Conservation (phyloP, 2,113 vertebrate genomes). For the Pterocles gutturalis region DNA sequence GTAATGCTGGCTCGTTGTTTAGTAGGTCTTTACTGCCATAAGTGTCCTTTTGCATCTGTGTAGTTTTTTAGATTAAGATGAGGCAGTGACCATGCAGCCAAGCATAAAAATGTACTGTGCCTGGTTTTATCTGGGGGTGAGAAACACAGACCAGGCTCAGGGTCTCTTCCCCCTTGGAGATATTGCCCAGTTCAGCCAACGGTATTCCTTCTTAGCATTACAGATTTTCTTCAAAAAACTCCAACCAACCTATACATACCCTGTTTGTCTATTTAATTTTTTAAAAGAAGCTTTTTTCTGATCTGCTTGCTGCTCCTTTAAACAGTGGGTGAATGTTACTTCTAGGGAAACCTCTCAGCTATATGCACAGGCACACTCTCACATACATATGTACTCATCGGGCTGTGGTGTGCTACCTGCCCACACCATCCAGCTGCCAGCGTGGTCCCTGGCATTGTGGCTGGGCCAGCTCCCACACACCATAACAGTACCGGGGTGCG, state of each 20-base stretch:
- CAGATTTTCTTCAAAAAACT: background rate
- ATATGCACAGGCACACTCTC: rapidly evolving
- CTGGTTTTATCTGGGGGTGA: background rate
- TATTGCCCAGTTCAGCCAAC: background rate
- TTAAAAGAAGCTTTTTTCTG: background rate
- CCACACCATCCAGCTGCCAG: rapidly evolving
- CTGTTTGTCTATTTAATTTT: background rate
- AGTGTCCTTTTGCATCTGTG: background rate
- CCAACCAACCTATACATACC: background rate
- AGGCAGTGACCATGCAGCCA: background rate
- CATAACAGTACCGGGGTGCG: rapidly evolving
- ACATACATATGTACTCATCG: rapidly evolving
- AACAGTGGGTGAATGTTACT: background rate
- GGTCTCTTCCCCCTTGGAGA: background rate
- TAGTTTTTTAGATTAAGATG: background rate
- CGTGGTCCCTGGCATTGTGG: rapidly evolving
- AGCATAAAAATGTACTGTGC: background rate
- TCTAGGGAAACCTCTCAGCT: background rate
- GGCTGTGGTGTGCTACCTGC: background rate
- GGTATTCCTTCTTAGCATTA: background rate
- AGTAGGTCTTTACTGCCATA: background rate
- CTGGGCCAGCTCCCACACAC: rapidly evolving
- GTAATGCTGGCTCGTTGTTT: background rate
- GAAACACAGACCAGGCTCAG: background rate
- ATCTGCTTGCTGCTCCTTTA: background rate